A percentile compares a stretch with the other conserved stretches of the same genome.
phyloP scores from a whole-genome alignment of 2,797 vertebrate species.

The Onychomys torridus region DNA sequence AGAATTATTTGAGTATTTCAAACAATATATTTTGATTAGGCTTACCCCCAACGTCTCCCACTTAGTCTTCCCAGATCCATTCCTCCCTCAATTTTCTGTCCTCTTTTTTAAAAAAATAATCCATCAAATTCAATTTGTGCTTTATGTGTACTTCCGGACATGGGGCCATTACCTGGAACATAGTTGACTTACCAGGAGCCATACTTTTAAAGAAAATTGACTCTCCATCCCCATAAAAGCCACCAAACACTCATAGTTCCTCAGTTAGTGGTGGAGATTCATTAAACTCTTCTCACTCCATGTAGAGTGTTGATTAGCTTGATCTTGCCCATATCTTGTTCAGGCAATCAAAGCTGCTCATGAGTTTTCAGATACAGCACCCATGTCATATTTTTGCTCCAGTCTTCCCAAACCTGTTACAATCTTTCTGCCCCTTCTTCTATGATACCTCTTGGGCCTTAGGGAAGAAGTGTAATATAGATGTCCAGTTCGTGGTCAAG shows the following conservation, averaged over 20 bases:
- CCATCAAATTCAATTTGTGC: not conserved
- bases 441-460: too few species aligned
- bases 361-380: not conserved
- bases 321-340: not conserved
- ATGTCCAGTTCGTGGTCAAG: not conserved
- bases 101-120: not conserved
- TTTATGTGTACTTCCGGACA: not conserved
- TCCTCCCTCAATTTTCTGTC: not conserved
- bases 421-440: not conserved
- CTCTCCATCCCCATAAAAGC: not conserved
- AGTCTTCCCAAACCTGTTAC: not conserved
- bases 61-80: not conserved
- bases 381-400: not conserved
- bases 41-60: too few species aligned
- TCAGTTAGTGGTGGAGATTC: not conserved
- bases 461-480: too few species aligned
- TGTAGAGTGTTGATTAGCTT: not conserved
- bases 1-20: not conserved
- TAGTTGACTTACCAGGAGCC: too few species aligned
- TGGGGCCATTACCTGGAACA: not conserved
- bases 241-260: not conserved
- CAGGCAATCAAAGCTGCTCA: not conserved
- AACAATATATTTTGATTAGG: not conserved
- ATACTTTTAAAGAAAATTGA: not conserved
- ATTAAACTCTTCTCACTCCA: not conserved